Conservation (phyloP, 2,888 invertebrate genomes). For the Leuctra nigra region DNA sequence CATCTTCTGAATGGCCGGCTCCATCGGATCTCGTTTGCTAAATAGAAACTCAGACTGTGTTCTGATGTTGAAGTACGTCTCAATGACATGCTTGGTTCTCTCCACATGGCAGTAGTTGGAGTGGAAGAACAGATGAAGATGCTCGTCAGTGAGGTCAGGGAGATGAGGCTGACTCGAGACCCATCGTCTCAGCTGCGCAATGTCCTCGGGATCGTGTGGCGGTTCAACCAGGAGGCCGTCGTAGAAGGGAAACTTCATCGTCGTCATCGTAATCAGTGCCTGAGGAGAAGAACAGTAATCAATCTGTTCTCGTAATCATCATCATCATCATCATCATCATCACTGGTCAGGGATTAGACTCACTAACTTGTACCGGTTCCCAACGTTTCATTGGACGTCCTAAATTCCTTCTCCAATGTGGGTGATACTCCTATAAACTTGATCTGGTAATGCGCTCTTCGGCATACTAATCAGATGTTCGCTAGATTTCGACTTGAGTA, state of each 20-base stretch:
- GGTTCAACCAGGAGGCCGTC: background rate
- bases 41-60: slow-evolving; percentile 53
- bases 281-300: too few relatives aligned
- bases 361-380: too few relatives aligned
- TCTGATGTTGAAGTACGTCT: slow-evolving; percentile 50
- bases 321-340: too few relatives aligned
- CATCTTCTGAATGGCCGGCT: background rate
- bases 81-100: slow-evolving; percentile 44
- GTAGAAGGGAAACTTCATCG: slow-evolving; percentile 6
- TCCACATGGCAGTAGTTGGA: slow-evolving; percentile 47
- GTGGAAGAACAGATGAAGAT: slow-evolving; percentile 56
- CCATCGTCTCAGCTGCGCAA: slow-evolving; percentile 5
- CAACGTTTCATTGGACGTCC: too few relatives aligned
- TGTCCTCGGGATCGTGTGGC: background rate
- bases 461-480: too few relatives aligned
- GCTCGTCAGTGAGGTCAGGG: slow-evolving; percentile 46
- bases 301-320: too few relatives aligned
- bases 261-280: too few relatives aligned
- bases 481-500: too few relatives aligned
- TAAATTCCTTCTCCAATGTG: too few relatives aligned
- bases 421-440: too few relatives aligned
- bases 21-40: slow-evolving; percentile 46
- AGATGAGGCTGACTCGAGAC: background rate
- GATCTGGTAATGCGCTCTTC: too few relatives aligned
- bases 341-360: too few relatives aligned